Base-by-base conservation (phyloP, 2,113 vertebrate genomes). In the Cebus imitator region DNA sequence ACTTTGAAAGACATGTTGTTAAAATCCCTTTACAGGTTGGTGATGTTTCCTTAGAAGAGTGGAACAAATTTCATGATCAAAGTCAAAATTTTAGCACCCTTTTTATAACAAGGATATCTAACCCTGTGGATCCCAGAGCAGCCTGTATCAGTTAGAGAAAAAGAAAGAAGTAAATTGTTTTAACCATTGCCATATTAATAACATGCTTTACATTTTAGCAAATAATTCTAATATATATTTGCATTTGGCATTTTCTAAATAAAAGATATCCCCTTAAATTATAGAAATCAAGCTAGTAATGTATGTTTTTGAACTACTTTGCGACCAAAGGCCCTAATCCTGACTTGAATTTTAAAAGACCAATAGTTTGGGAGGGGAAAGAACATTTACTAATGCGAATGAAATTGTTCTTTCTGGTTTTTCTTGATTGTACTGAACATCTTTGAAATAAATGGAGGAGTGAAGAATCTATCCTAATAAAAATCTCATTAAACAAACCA, bases 1-100 rank as follows among this genome's bases (percentile, higher is more conserved):
- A 90, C 88, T 98, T 98, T 95, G 95, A 98, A 98, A 97, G 89
- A 96, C 87, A 89, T 75, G 94, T 95, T 96, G 90, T 97, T 98
- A 96, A 98, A 98, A 98, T 97, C 83, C 43, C 48, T 97, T 98
- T 98, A 97, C 92, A 98, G 95, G 94, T 97, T 97, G 87, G 27
- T 48, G 94, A 93, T 85, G 91, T 97, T 64, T 96, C 95, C 90
- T 96, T 90, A 96, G 94, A 97, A 97, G 84, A 97, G 95, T 32
- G 1, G 43, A 98, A 95, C 73, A 97, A 96, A 55, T 97, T 97
- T 97, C 96, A 98, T 97, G 82, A 84, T 96, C 95, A 96, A 98
- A 98, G 97, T 96, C 90, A 97, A 97, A 95, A 89, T 96, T 98
- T 97, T 96, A 97, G 61, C 82, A 90, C 68, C 27, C 80, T 82